These are phyloP conservation scores for Arrhopalites spinosus DNA, from an alignment of 2,888 invertebrate genomes.

Conservation along the genomic window DNA sequence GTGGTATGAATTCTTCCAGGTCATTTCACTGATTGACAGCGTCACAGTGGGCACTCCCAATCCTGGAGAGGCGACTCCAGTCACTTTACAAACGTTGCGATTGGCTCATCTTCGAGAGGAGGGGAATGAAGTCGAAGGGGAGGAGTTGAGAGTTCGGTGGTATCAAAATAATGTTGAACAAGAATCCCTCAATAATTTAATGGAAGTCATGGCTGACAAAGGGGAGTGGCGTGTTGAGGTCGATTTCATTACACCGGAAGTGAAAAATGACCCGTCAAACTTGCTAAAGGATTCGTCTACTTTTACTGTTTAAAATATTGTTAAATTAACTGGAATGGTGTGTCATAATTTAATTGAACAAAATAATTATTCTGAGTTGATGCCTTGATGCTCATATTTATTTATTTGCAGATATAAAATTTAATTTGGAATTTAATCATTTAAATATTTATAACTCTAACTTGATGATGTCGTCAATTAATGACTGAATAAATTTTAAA, in stretches of 20 bases:
- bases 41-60: slow-evolving; percentile 34
- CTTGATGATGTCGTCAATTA: too few relatives aligned
- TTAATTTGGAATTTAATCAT: too few relatives aligned
- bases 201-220: not conserved
- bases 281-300: not conserved
- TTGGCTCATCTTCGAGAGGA: slow-evolving; percentile 46
- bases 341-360: too few relatives aligned
- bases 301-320: not conserved
- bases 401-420: too few relatives aligned
- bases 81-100: slow-evolving; percentile 44
- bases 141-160: slow-evolving; percentile 46
- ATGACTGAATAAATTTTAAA: too few relatives aligned
- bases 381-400: too few relatives aligned
- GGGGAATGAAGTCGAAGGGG: slow-evolving; percentile 47
- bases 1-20: slow-evolving; percentile 43
- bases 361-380: too few relatives aligned
- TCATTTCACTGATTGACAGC: slow-evolving; percentile 49
- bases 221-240: slow-evolving; percentile 44
- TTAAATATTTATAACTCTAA: too few relatives aligned
- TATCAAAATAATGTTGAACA: slow-evolving; percentile 38
- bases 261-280: slow-evolving; percentile 37
- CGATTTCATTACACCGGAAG: slow-evolving; percentile 44
- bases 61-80: slow-evolving; percentile 29
- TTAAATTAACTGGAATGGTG: too few relatives aligned
- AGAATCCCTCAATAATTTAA: slow-evolving; percentile 23